phyloP scores from a whole-genome alignment of 1,140 invertebrate species.

The Megalonaias nervosa region DNA sequence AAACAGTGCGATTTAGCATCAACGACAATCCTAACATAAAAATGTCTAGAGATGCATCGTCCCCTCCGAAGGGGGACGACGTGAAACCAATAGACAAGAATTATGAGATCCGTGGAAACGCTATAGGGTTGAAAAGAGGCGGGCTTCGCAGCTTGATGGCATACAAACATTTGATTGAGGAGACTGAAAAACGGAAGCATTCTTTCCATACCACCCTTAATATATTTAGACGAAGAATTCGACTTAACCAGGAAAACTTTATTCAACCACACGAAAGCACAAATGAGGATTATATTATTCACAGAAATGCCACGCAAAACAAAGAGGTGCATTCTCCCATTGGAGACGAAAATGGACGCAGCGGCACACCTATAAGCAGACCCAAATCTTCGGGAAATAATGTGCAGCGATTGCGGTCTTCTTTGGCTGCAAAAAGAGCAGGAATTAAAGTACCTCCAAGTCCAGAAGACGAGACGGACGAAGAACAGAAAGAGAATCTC shows the following conservation, averaged over 20 bases:
- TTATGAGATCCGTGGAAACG: slow-evolving; percentile 27
- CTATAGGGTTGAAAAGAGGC: slow-evolving; percentile 24
- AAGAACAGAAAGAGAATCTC: slow-evolving; percentile 25
- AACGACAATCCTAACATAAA: slow-evolving; percentile 24
- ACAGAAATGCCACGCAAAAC: slow-evolving; percentile 15
- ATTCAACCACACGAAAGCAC: slow-evolving; percentile 34
- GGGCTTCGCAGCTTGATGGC: slow-evolving; percentile 20
- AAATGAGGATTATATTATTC: slow-evolving; percentile 34
- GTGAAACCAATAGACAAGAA: background rate
- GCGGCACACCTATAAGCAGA: background rate
- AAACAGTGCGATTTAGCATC: slow-evolving; percentile 34
- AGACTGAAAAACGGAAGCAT: slow-evolving; percentile 26
- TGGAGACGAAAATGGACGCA: slow-evolving; percentile 2
- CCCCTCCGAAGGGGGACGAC: background rate
- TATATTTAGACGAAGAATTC: slow-evolving; percentile 30
- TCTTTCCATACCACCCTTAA: slow-evolving; percentile 27
- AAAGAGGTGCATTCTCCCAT: slow-evolving; percentile 1
- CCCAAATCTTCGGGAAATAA: slow-evolving; percentile 20
- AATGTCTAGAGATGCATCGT: background rate
- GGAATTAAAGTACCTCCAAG: slow-evolving; percentile 15
- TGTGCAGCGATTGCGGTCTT: slow-evolving; percentile 21
- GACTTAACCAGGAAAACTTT: slow-evolving; percentile 36
- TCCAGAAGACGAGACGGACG: slow-evolving; percentile 12
- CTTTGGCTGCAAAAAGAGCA: slow-evolving; percentile 20
- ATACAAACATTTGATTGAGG: slow-evolving; percentile 24